These are phyloP conservation scores for Eumerus sabulonum DNA, from an alignment of 2,888 invertebrate species.

Conservation along the genomic window DNA sequence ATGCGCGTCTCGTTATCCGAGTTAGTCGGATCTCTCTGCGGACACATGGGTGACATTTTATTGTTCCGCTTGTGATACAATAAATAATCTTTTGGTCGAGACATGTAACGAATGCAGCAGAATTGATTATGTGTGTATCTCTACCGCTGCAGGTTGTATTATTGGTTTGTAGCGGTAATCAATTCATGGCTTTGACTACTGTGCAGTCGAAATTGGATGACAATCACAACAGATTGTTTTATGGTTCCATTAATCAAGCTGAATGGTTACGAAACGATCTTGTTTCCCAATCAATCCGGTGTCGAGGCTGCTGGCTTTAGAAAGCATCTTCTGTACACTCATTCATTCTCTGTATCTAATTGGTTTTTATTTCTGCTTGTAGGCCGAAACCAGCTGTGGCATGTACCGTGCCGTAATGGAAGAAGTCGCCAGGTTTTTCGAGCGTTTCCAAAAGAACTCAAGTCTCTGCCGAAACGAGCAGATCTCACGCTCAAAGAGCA, in stretches of 20 bases:
- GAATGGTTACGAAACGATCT: too few species aligned
- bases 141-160: too few species aligned
- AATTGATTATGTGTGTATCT: too few species aligned
- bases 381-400: slow-evolving; percentile 84
- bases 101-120: too few species aligned
- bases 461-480: slow-evolving; percentile 72
- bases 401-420: slow-evolving; percentile 86
- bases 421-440: slow-evolving; percentile 84
- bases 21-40: slow-evolving; percentile 17
- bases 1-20: slow-evolving; percentile 23
- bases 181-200: slow-evolving; percentile 9
- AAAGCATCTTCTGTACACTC: too few species aligned
- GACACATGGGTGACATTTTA: slow-evolving; percentile 25
- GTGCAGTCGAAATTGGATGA: slow-evolving; percentile 10
- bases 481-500: slow-evolving; percentile 78
- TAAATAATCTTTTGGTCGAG: too few species aligned
- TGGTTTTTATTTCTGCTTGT: slow-evolving; percentile 54
- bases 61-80: slow-evolving; percentile 18
- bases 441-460: slow-evolving; percentile 78
- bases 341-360: too few species aligned
- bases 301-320: too few species aligned
- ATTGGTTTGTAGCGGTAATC: slow-evolving; percentile 16
- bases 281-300: too few species aligned
- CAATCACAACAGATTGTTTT: slow-evolving; percentile 3
- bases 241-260: slow-evolving; percentile 13